These are phyloP conservation scores for Cyanoramphus novaezelandiae DNA, from an alignment of 2,113 vertebrate genomes.

Conservation along the genomic window DNA sequence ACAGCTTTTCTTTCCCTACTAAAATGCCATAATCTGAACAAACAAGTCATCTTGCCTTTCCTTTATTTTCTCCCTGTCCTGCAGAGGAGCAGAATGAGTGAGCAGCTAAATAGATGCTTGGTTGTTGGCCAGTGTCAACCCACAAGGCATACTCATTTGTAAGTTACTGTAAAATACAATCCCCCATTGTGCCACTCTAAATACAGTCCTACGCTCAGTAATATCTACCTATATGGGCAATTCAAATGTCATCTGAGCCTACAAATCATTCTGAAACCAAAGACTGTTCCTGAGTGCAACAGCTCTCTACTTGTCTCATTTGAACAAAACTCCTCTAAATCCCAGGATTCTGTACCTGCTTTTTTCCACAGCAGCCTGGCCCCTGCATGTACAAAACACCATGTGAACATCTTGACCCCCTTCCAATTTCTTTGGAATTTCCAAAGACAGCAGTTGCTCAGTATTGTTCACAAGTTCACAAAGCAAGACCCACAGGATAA, in stretches of 20 bases:
- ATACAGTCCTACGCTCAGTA: not conserved
- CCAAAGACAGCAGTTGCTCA: not conserved
- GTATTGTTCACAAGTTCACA: not conserved
- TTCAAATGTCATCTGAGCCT: not conserved
- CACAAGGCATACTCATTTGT: rapidly evolving
- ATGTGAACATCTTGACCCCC: rapidly evolving
- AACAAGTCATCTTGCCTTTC: not conserved
- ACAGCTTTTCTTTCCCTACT: not conserved
- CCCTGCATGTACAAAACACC: rapidly evolving
- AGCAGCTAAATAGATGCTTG: not conserved
- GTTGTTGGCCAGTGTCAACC: not conserved
- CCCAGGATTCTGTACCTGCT: not conserved
- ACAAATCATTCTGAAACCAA: not conserved
- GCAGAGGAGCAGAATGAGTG: not conserved
- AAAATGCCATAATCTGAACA: not conserved
- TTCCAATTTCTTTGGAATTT: not conserved
- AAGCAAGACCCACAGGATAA: not conserved
- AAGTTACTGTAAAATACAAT: not conserved
- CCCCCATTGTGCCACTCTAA: not conserved
- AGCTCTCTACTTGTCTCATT: not conserved
- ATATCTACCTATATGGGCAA: not conserved
- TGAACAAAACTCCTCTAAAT: not conserved
- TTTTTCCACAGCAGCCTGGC: not conserved
- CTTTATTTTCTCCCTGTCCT: not conserved
- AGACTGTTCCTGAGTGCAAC: not conserved